Evolutionary conservation across 2,888 invertebrate genomes (phyloP), one percentile per base, ranked within the genome.

Genomic region (Zygogramma bicolorata): DNA sequence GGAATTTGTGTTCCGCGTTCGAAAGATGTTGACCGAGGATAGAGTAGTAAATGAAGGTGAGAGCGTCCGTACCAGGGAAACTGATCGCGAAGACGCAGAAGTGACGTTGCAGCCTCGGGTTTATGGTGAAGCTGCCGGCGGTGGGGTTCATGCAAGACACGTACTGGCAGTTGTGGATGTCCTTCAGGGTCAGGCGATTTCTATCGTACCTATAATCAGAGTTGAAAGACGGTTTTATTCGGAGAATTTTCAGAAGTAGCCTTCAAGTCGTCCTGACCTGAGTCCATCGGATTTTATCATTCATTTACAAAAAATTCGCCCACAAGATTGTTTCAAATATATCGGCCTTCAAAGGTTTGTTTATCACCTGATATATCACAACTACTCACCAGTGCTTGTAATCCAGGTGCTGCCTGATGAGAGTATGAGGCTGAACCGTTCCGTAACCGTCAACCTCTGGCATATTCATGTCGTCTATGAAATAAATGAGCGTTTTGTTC

Each of bases 71-170:
- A 77, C 94, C 93, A 0, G 94, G 94, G 85, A 92, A 92, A 82
- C 90, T 91, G 40, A 96, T 93, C 2, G 96, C 95, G 84, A 96
- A 95, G 0, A 96, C 95, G 82, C 95, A 93, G 84, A 97, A 97
- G 85, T 97, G 96, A 63, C 96, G 89, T 85, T 98, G 97, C 7
- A 98, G 89, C 76, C 98, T 90, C 0, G 98, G 96, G 88, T 98
- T 97, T 77, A 98, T 97, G 3, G 97, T 97, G 83, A 98, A 98
- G 84, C 97, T 97, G 60, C 98, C 98, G 27, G 98, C 97, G 0
- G 98, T 98, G 0, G 98, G 98, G 88, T 98, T 98, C 98, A 98
- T 98, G 85, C 97, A 97, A 34, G 97, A 94, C 13, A 98, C 94
- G 84, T 98, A 98, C 85, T 98, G 98, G 71, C 97, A 97, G 84